Conservation (phyloP, 2,797 vertebrate genomes). For the Acanthiza pusilla region DNA sequence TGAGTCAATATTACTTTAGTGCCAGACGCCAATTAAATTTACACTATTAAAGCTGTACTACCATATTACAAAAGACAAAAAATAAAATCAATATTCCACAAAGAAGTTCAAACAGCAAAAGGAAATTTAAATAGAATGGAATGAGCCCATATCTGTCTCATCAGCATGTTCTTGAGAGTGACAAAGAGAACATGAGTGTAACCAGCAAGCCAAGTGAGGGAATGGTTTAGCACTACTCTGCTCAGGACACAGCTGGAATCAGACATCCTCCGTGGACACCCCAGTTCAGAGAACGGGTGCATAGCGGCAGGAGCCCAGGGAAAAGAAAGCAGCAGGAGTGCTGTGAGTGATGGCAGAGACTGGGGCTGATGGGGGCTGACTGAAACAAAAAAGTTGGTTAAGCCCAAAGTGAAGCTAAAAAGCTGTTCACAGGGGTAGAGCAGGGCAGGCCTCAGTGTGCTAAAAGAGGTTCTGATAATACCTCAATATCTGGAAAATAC, state of each 20-base stretch:
- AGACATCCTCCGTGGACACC: not conserved
- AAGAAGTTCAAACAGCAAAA: not conserved
- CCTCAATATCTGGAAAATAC: not conserved
- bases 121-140: not conserved
- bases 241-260: not conserved
- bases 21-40: not conserved
- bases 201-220: not conserved
- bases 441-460: not conserved
- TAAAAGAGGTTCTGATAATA: not conserved
- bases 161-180: not conserved
- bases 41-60: not conserved
- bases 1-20: not conserved
- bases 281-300: not conserved
- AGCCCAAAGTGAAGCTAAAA: not conserved
- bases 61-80: not conserved
- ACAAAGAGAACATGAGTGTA: not conserved
- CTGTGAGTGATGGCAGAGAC: rapidly evolving
- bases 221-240: not conserved
- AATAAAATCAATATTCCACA: not conserved
- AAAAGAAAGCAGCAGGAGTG: rapidly evolving
- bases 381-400: not conserved
- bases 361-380: no score
- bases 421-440: not conserved
- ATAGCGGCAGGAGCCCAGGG: not conserved
- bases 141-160: not conserved